These are phyloP conservation scores for Sebastes flavidus DNA, from an alignment of 2,797 vertebrate species.

Conservation along the genomic window DNA sequence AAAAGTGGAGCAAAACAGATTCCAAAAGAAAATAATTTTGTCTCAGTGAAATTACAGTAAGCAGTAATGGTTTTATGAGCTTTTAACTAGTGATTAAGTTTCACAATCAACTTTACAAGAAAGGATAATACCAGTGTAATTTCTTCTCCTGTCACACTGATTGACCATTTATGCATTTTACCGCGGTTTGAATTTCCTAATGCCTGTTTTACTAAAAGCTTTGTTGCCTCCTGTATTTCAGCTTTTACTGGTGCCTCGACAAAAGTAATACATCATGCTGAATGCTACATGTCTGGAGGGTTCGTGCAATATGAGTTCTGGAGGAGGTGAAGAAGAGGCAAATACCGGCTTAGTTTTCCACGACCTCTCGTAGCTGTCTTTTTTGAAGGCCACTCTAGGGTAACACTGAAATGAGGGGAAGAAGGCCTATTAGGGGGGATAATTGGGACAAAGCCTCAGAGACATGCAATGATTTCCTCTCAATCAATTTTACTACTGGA, in stretches of 20 bases:
- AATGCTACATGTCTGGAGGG: neutral
- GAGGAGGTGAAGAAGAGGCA: neutral
- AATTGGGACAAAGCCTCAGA: constrained; percentile 3
- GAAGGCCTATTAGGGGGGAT: neutral
- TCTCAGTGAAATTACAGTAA: neutral
- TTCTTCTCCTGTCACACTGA: neutral
- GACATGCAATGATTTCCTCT: neutral
- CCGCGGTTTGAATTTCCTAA: neutral
- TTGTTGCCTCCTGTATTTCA: neutral
- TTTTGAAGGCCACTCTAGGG: neutral
- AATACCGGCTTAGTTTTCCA: neutral
- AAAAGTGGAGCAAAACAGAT: neutral
- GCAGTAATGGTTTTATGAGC: neutral
- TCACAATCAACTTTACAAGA: neutral
- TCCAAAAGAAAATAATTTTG: neutral
- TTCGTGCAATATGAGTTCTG: neutral
- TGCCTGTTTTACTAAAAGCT: neutral
- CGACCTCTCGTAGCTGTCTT: neutral
- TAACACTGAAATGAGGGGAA: neutral
- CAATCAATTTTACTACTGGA: neutral
- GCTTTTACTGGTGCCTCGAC: neutral
- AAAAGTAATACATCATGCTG: neutral
- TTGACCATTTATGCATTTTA: neutral
- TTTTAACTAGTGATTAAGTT: neutral
- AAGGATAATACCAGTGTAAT: neutral